Percentiles rank a stretch among this genome's conserved stretches.
These are phyloP conservation scores for Orussus abietinus DNA, from an alignment of 1,140 invertebrate species.

Conservation along the genomic window DNA sequence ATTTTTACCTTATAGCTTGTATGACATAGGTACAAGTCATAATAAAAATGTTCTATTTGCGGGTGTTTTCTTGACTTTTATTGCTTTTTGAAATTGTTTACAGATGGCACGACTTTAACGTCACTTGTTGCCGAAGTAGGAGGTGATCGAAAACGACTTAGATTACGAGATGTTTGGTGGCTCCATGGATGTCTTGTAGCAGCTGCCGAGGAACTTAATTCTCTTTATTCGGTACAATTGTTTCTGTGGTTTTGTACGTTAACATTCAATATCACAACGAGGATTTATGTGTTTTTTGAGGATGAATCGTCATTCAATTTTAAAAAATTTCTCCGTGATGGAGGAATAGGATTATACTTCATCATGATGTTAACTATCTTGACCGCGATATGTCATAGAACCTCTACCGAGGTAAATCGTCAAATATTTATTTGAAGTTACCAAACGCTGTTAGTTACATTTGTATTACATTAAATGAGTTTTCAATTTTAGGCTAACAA, in stretches of 20 bases:
- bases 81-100: too few species aligned
- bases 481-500: constrained; percentile 2
- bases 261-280: constrained; percentile 8
- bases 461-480: not conserved
- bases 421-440: too few species aligned
- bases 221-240: constrained; percentile 4
- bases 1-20: too few species aligned
- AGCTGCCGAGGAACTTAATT: constrained; percentile 6
- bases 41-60: too few species aligned
- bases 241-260: constrained; percentile 7
- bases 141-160: constrained; percentile 1
- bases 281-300: constrained; percentile 10
- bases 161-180: constrained; percentile 8
- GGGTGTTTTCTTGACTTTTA: too few species aligned
- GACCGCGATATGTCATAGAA: constrained; percentile 4
- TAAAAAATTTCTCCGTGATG: not conserved
- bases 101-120: too few species aligned
- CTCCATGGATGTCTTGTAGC: constrained; percentile 7
- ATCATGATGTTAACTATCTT: not conserved
- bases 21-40: too few species aligned
- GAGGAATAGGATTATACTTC: not conserved
- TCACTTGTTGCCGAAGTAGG: too few species aligned
- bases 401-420: constrained; percentile 6
- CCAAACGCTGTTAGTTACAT: too few species aligned
- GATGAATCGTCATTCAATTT: not conserved